Percentiles rank a stretch among this genome's conserved stretches.
These are phyloP conservation scores for Hybos culiciformis DNA, from an alignment of 2,888 invertebrate species.

Conservation along the genomic window DNA sequence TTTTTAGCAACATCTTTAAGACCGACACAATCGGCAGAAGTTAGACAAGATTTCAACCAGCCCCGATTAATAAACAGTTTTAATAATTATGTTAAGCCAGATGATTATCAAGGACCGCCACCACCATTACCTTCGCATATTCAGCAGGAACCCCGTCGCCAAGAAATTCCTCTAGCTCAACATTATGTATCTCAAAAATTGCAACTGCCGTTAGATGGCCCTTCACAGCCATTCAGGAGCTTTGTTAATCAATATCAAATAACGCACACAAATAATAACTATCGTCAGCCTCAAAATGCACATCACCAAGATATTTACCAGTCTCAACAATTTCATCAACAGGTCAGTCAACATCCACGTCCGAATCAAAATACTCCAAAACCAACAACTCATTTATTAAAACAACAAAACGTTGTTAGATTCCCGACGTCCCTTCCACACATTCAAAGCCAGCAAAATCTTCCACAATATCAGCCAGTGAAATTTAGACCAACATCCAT, in stretches of 20 bases:
- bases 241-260: conserved; percentile 18
- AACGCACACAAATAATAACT: conserved; percentile 18
- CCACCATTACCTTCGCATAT: not conserved
- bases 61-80: not conserved
- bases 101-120: conserved; percentile 2
- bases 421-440: not conserved
- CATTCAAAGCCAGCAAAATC: conserved; percentile 13
- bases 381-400: not conserved
- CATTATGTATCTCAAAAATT: conserved; percentile 5
- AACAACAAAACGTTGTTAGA: not conserved
- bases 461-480: conserved; percentile 26
- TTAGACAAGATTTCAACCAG: conserved; percentile 10
- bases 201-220: conserved; percentile 9
- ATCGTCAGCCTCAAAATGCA: conserved; percentile 2
- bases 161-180: not conserved
- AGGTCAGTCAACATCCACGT: conserved; percentile 19
- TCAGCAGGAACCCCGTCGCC: conserved; percentile 4
- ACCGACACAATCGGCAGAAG: conserved; percentile 16
- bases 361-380: not conserved
- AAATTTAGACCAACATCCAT: conserved; percentile 24
- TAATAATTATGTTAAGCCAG: not conserved
- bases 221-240: conserved; percentile 16
- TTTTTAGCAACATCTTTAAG: no score
- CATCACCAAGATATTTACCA: conserved; percentile 14
- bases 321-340: conserved; percentile 25